phyloP scores from a whole-genome alignment of 2,113 vertebrate species.

The Numida meleagris region DNA sequence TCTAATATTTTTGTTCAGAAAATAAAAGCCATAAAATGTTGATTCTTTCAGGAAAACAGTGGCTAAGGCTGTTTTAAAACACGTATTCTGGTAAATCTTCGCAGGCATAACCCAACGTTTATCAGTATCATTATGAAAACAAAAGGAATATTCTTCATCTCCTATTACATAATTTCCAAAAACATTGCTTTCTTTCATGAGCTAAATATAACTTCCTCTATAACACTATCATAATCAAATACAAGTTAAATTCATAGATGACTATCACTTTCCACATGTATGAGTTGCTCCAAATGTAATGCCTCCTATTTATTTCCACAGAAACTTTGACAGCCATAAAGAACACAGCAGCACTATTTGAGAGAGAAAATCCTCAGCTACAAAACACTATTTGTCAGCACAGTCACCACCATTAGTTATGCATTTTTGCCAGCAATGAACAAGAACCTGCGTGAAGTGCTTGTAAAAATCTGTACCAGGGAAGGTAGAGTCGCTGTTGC shows the following conservation, averaged over 20 bases:
- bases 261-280: background rate
- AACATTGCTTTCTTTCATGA: background rate
- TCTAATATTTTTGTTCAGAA: constrained; percentile 37
- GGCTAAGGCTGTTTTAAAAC: background rate
- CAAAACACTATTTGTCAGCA: background rate
- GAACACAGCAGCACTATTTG: background rate
- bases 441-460: background rate
- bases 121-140: background rate
- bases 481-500: too few species aligned
- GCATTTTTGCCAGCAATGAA: background rate
- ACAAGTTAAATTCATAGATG: background rate
- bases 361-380: background rate
- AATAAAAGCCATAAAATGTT: constrained; percentile 9
- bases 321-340: background rate
- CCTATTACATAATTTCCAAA: background rate
- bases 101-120: background rate
- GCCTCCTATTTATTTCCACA: background rate
- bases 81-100: background rate
- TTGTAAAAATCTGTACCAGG: background rate
- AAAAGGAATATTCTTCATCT: background rate
- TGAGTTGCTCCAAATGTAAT: background rate
- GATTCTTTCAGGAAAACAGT: background rate
- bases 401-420: background rate
- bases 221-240: background rate
- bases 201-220: background rate